These are phyloP conservation scores for Oxyteleia sp. DNA, from an alignment of 2,888 invertebrate species.

Conservation along the genomic window DNA sequence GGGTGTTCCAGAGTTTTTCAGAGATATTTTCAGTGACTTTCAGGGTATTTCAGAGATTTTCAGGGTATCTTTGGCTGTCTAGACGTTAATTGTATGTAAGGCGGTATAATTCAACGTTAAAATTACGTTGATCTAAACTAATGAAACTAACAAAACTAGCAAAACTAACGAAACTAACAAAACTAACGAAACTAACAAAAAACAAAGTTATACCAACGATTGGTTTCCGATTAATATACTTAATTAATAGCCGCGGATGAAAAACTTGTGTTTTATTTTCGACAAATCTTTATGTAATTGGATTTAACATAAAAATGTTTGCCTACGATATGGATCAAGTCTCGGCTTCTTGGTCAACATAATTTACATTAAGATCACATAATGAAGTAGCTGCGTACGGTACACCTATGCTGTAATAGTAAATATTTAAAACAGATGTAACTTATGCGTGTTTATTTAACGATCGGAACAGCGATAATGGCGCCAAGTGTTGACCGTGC, in stretches of 20 bases:
- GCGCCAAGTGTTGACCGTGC: slow-evolving; percentile 25
- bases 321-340: slow-evolving; percentile 56
- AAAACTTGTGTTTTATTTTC: slow-evolving; percentile 20
- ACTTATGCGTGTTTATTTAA: slow-evolving; percentile 64
- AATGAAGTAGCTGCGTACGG: slow-evolving; percentile 72
- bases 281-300: slow-evolving; percentile 57
- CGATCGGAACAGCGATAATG: slow-evolving; percentile 62
- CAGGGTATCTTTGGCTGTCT: no score
- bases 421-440: slow-evolving; percentile 72
- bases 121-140: no score
- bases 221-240: slow-evolving; percentile 19
- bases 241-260: slow-evolving; percentile 20
- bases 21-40: no score
- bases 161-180: no score
- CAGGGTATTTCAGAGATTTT: no score
- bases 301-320: slow-evolving; percentile 37
- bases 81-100: no score
- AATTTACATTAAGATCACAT: slow-evolving; percentile 74
- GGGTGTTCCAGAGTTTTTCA: no score
- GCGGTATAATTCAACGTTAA: no score
- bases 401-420: slow-evolving; percentile 73
- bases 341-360: slow-evolving; percentile 63
- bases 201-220: no score
- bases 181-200: no score
- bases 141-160: no score